A percentile compares a stretch with the other conserved stretches of the same genome.
phyloP scores from a whole-genome alignment of 2,113 vertebrate species.

The Micronisus gabar region DNA sequence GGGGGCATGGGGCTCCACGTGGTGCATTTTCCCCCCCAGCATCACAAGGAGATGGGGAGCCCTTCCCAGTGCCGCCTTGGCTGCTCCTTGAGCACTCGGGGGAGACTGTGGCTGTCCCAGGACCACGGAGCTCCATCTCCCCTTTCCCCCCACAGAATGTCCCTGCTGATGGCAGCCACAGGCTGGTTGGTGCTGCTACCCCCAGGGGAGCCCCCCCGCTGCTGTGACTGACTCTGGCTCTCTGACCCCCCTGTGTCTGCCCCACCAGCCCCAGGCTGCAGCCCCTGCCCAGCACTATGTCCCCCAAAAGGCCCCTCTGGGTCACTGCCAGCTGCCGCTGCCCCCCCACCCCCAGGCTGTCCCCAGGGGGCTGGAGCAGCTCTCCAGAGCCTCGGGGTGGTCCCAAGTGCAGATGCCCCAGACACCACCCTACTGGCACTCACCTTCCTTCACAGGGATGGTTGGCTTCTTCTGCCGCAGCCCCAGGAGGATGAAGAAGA shows the following conservation, averaged over 20 bases:
- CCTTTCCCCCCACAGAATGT: rapidly evolving
- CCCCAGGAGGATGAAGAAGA: slow-evolving; percentile 95
- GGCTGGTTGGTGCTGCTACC: neutral
- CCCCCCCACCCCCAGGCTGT: neutral
- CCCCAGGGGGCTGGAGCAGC: neutral
- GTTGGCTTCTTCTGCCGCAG: slow-evolving; percentile 94
- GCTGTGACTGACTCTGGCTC: neutral
- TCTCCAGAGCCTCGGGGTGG: neutral
- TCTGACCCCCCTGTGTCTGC: neutral
- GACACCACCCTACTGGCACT: neutral
- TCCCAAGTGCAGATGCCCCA: neutral
- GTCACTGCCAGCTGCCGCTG: rapidly evolving
- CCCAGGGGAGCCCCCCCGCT: neutral
- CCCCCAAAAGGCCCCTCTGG: neutral
- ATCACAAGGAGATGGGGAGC: neutral
- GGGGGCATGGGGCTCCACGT: rapidly evolving
- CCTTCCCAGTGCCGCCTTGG: neutral
- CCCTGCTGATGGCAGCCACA: rapidly evolving
- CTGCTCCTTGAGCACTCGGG: rapidly evolving
- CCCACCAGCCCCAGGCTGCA: neutral
- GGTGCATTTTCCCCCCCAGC: rapidly evolving
- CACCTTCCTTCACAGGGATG: slow-evolving; percentile 96
- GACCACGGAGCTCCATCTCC: neutral
- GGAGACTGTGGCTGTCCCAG: neutral
- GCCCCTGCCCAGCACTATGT: neutral